phyloP scores from a whole-genome alignment of 1,140 invertebrate genomes.

The Pogonus chalceus region DNA sequence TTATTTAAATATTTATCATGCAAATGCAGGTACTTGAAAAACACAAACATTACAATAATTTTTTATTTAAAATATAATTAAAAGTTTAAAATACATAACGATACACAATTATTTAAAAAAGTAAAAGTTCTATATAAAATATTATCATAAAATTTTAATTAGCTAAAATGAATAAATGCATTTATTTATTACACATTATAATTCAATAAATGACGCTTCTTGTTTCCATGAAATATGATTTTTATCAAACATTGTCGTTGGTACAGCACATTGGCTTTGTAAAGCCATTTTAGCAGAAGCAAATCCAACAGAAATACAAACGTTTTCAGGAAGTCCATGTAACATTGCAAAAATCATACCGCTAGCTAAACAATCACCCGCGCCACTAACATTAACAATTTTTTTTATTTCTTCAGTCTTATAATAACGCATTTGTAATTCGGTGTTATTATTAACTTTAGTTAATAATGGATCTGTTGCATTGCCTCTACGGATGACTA shows the following conservation, averaged over 20 bases:
- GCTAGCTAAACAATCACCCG: conserved; percentile 53
- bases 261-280: conserved; percentile 39
- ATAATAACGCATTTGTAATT: conserved; percentile 35
- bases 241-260: conserved; percentile 19
- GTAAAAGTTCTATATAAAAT: background rate
- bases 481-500: conserved; percentile 33
- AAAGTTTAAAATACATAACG: background rate
- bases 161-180: background rate
- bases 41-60: background rate
- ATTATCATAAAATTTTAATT: background rate
- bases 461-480: conserved; percentile 18
- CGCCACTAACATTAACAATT: conserved; percentile 51
- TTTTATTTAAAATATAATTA: background rate
- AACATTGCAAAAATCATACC: conserved; percentile 47
- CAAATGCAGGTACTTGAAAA: background rate
- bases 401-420: conserved; percentile 32
- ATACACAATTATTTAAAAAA: background rate
- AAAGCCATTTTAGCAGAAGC: conserved; percentile 42
- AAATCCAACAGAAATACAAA: conserved; percentile 44
- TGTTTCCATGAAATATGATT: conserved; percentile 3
- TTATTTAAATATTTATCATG: no score
- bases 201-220: conserved; percentile 5
- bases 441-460: conserved; percentile 8
- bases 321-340: conserved; percentile 33
- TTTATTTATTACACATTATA: background rate